Conservation (phyloP, 2,888 invertebrate genomes). For the Cistogaster globosa region DNA sequence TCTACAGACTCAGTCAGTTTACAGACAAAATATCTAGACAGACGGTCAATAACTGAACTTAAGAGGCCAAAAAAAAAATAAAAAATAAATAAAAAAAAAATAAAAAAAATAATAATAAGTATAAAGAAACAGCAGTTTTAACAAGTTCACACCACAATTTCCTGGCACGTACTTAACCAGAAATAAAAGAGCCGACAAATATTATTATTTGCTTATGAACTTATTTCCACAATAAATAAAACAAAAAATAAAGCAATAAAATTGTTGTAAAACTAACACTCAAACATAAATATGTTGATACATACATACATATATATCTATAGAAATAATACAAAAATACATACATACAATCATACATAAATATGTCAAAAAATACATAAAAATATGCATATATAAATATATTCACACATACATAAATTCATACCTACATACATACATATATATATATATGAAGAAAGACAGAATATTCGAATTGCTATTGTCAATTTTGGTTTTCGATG, state of each 20-base stretch:
- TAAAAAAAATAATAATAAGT: not conserved
- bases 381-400: no score
- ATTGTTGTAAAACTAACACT: not conserved
- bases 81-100: slow-evolving; percentile 16
- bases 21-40: slow-evolving; percentile 23
- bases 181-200: slow-evolving; percentile 66
- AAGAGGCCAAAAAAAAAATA: slow-evolving; percentile 32
- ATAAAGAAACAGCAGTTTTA: slow-evolving; percentile 67
- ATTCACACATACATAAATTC: no score
- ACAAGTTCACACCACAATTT: slow-evolving; percentile 75
- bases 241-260: not conserved
- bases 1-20: slow-evolving; percentile 8
- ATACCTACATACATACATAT: no score
- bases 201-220: slow-evolving; percentile 64
- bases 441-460: no score
- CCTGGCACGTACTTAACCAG: slow-evolving; percentile 75
- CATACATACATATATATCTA: no score
- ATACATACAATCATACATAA: no score
- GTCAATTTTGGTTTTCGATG: no score
- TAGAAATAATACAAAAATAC: no score
- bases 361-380: no score
- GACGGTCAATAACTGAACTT: slow-evolving; percentile 7
- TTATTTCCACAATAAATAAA: slow-evolving; percentile 44
- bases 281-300: not conserved
- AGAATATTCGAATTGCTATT: no score